These are phyloP conservation scores for Hofmannophila pseudospretella DNA, from an alignment of 2,888 invertebrate genomes.

Conservation along the genomic window DNA sequence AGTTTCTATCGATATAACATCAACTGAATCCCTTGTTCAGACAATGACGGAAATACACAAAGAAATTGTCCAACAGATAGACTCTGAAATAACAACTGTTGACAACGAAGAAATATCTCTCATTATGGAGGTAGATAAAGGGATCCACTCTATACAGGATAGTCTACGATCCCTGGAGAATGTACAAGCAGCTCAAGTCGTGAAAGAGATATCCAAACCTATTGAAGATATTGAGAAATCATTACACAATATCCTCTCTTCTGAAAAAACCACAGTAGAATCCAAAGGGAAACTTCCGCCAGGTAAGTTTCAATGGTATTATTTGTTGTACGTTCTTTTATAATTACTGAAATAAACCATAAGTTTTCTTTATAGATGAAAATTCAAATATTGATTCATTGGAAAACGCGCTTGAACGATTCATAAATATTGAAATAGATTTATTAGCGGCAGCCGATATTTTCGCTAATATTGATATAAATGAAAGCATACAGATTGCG, in stretches of 20 bases:
- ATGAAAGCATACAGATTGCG: constrained; percentile 29
- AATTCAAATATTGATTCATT: constrained; percentile 45
- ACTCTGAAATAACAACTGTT: constrained; percentile 28
- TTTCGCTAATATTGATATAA: constrained; percentile 25
- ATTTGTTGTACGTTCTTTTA: too few relatives aligned
- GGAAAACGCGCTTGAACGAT: constrained; percentile 36
- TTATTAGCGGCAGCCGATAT: constrained; percentile 19
- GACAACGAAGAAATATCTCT: constrained; percentile 40
- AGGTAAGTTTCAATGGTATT: constrained; percentile 33
- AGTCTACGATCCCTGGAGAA: constrained; percentile 48
- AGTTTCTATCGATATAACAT: constrained; percentile 42
- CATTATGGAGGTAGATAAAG: constrained; percentile 49
- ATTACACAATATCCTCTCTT: constrained; percentile 32
- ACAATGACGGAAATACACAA: constrained; percentile 53
- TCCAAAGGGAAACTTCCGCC: constrained; percentile 25
- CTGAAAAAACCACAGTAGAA: constrained; percentile 23
- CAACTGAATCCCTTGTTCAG: constrained; percentile 53
- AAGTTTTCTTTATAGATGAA: constrained; percentile 42
- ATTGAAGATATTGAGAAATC: constrained; percentile 47
- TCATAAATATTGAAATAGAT: constrained; percentile 32
- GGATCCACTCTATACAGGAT: constrained; percentile 50
- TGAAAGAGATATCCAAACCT: constrained; percentile 39
- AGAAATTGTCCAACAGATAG: constrained; percentile 46
- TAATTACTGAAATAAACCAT: background rate
- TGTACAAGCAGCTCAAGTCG: constrained; percentile 23